Conservation (phyloP, 2,113 vertebrate species). For the Butastur rufipennis region DNA sequence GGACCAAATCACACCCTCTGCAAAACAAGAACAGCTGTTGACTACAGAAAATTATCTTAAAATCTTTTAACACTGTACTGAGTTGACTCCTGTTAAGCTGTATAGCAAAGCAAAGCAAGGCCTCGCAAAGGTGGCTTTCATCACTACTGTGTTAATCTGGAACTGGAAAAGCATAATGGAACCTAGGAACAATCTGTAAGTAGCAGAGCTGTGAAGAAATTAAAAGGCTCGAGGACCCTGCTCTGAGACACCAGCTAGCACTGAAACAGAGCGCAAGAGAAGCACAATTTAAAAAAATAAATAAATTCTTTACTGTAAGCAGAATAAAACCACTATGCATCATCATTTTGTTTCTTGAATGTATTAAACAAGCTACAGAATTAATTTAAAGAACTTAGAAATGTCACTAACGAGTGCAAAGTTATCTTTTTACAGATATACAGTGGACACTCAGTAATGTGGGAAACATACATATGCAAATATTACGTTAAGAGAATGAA, state of each 20-base stretch:
- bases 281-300: background rate
- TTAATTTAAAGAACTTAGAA: background rate
- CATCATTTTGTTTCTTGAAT: background rate
- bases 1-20: background rate
- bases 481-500: background rate
- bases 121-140: background rate
- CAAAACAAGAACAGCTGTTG: background rate
- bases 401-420: background rate
- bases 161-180: background rate
- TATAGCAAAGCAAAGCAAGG: background rate
- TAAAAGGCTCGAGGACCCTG: background rate
- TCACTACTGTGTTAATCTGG: background rate
- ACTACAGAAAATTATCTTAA: background rate
- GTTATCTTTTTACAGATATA: background rate
- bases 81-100: background rate
- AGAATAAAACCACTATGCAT: background rate
- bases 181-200: background rate
- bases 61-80: background rate
- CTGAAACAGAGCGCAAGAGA: background rate
- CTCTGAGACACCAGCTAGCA: background rate
- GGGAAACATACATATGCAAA: background rate
- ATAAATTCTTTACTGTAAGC: background rate
- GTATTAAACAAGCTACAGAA: background rate
- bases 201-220: background rate
- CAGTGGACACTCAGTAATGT: background rate